Percentiles rank a stretch among this genome's conserved stretches.
Evolutionary conservation across 2,888 invertebrate genomes (phyloP).

Genomic region (Drosophila ezoana): DNA sequence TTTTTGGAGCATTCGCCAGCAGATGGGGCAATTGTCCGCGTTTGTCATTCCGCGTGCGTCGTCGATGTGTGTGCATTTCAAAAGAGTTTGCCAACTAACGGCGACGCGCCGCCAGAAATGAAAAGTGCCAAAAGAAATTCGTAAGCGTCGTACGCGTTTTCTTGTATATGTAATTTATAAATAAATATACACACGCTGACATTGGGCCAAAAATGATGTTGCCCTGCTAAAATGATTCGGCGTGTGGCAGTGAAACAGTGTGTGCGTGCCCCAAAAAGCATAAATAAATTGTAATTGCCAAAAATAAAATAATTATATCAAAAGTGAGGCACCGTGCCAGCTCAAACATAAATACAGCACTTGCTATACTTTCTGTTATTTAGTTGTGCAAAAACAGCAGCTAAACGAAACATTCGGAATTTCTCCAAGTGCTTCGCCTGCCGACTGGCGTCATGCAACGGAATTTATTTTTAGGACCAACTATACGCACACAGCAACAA

Average conservation of each 20-base stretch:
- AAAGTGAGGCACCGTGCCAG: conserved; percentile 23
- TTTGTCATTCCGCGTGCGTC: conserved; percentile 61
- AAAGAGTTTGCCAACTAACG: conserved; percentile 47
- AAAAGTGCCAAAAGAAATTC: conserved; percentile 54
- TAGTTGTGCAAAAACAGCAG: conserved; percentile 46
- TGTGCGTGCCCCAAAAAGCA: conserved; percentile 36
- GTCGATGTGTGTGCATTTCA: conserved; percentile 46
- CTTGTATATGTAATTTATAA: conserved; percentile 48
- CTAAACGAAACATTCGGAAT: conserved; percentile 61
- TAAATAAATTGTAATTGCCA: conserved; percentile 35
- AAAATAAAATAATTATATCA: conserved; percentile 17
- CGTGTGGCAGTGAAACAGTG: conserved; percentile 37
- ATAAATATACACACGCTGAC: conserved; percentile 56
- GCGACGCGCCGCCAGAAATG: conserved; percentile 40
- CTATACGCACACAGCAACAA: conserved; percentile 58
- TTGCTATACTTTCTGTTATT: conserved; percentile 15
- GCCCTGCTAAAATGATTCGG: conserved; percentile 3
- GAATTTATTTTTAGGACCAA: conserved; percentile 76
- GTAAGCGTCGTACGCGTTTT: conserved; percentile 38
- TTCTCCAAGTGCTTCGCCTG: conserved; percentile 67
- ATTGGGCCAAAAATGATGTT: conserved; percentile 40
- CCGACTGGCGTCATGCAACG: conserved; percentile 73
- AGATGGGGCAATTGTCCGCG: conserved; percentile 20
- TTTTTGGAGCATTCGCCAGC: conserved; percentile 28
- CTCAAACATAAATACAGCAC: conserved; percentile 42